phyloP scores from a whole-genome alignment of 2,797 vertebrate species.

The Rhodeus uyekii region DNA sequence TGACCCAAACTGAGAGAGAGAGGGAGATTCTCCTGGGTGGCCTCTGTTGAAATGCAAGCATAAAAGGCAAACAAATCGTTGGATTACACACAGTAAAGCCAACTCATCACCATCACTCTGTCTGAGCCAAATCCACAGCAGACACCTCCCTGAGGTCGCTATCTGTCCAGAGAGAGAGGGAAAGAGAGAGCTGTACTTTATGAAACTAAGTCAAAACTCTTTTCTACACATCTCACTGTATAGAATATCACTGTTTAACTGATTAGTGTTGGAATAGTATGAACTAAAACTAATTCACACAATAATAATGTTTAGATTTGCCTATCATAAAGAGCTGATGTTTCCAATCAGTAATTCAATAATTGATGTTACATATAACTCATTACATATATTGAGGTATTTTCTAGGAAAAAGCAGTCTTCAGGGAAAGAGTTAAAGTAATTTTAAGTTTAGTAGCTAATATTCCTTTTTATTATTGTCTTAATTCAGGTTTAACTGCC shows the following conservation, averaged over 20 bases:
- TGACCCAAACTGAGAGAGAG: constrained; percentile 59
- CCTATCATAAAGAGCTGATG: neutral
- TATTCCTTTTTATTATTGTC: no score
- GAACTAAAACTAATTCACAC: neutral
- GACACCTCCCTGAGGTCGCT: constrained; percentile 65
- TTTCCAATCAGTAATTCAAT: neutral
- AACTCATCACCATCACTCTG: constrained; percentile 73
- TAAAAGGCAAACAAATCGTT: constrained; percentile 92
- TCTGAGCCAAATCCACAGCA: constrained; percentile 78
- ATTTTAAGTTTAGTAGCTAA: neutral
- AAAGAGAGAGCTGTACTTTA: constrained; percentile 8
- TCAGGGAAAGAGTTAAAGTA: neutral
- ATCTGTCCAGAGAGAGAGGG: constrained; percentile 61
- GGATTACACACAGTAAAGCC: constrained; percentile 95
- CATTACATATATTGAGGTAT: neutral
- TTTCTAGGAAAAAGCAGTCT: neutral
- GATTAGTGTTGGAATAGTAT: neutral
- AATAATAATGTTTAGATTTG: neutral
- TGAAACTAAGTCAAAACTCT: neutral
- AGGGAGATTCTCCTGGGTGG: constrained; percentile 86
- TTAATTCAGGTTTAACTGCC: neutral
- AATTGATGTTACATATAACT: no score
- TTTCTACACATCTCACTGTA: neutral
- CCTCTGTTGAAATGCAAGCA: constrained; percentile 85
- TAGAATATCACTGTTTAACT: neutral